Conservation (phyloP, 1,140 invertebrate genomes). For the roundworm (Caenorhabditis elegans) region DNA sequence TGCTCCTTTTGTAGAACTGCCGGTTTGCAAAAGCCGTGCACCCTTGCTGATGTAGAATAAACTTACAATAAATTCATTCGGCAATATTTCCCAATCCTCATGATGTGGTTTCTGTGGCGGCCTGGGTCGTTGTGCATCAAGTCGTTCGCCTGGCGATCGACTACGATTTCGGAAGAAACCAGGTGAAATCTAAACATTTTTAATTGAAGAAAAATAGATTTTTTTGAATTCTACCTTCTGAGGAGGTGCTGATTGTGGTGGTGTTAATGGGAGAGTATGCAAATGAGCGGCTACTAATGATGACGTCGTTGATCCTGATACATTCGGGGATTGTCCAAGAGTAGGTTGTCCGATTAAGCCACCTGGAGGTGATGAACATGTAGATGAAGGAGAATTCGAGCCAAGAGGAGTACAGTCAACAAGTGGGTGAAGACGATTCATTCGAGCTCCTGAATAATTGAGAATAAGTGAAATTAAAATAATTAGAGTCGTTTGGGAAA, state of each 20-base stretch:
- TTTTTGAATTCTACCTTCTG: constrained; percentile 54
- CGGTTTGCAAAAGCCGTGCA: constrained; percentile 48
- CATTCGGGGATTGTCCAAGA: constrained; percentile 31
- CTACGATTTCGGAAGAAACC: constrained; percentile 32
- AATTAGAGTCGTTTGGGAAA: no score
- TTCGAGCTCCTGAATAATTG: not conserved
- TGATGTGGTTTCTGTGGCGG: constrained; percentile 20
- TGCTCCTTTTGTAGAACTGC: no score
- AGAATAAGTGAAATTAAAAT: no score
- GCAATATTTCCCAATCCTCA: constrained; percentile 48
- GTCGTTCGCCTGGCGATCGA: constrained; percentile 39
- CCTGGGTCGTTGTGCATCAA: constrained; percentile 13
- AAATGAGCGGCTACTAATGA: constrained; percentile 15
- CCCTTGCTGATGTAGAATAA: constrained; percentile 44
- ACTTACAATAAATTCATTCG: constrained; percentile 5
- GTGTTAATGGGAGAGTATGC: constrained; percentile 46
- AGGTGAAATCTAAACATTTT: constrained; percentile 34
- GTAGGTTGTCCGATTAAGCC: constrained; percentile 38
- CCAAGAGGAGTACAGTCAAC: constrained; percentile 21
- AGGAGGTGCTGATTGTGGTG: constrained; percentile 63
- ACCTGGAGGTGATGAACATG: constrained; percentile 20
- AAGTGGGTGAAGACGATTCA: constrained; percentile 24
- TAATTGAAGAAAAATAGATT: constrained; percentile 38
- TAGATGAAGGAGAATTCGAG: constrained; percentile 34
- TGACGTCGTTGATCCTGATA: constrained; percentile 23